phyloP scores from a whole-genome alignment of 2,888 invertebrate genomes.

The Eristalis pertinax region DNA sequence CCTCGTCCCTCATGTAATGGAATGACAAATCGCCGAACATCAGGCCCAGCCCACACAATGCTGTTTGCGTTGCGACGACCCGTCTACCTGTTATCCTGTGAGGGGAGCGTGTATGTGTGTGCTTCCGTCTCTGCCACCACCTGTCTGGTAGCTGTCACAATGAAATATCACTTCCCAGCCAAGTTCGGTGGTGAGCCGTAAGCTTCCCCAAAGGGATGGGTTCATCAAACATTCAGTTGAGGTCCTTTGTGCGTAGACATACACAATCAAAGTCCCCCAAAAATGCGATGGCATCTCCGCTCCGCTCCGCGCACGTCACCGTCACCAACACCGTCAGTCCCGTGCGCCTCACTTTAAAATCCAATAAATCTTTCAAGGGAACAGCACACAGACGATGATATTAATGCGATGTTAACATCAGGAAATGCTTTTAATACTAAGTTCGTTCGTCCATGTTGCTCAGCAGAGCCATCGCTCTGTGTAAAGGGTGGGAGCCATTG shows the following conservation, averaged over 20 bases:
- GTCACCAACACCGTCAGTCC: neutral
- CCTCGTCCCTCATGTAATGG: constrained; percentile 16
- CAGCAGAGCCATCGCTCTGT: neutral
- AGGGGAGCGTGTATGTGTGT: neutral
- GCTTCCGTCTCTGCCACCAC: constrained; percentile 1
- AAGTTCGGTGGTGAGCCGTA: constrained; percentile 39
- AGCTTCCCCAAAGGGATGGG: constrained; percentile 13
- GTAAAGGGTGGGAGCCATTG: neutral
- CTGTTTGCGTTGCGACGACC: constrained; percentile 19
- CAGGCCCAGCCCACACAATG: constrained; percentile 24
- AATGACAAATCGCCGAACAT: constrained; percentile 56
- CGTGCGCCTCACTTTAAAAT: constrained; percentile 41
- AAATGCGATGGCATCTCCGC: constrained; percentile 30
- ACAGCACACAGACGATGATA: constrained; percentile 35
- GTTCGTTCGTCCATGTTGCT: constrained; percentile 47
- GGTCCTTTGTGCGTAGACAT: constrained; percentile 33
- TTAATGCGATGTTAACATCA: constrained; percentile 68
- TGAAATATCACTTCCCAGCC: constrained; percentile 44
- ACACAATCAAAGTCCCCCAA: constrained; percentile 27
- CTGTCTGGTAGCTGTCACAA: constrained; percentile 40
- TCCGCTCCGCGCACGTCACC: neutral
- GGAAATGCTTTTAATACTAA: constrained; percentile 61
- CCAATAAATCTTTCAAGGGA: constrained; percentile 53
- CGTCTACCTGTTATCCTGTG: constrained; percentile 36
- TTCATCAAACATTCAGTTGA: constrained; percentile 42